These are phyloP conservation scores for Trinorchestia longiramus DNA, from an alignment of 1,140 invertebrate species.

Conservation along the genomic window DNA sequence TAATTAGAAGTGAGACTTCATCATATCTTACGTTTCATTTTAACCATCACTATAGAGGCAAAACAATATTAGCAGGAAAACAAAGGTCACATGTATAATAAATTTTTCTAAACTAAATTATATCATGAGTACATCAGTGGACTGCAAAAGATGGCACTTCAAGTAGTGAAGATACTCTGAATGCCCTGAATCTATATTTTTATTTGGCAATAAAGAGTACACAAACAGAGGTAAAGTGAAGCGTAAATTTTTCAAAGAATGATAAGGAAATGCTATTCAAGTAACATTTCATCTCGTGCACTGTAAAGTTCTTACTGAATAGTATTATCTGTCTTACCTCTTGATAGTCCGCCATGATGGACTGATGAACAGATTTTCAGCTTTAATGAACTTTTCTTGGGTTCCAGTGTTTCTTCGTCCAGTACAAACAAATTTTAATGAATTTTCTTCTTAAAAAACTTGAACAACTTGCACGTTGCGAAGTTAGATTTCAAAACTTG, in stretches of 20 bases:
- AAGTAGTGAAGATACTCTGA: not conserved
- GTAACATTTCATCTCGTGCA: not conserved
- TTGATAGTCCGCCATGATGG: not conserved
- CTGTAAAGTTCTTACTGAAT: not conserved
- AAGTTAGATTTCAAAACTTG: not conserved
- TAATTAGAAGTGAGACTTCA: not conserved
- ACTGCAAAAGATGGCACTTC: not conserved
- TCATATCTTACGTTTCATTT: not conserved
- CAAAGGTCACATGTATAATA: not conserved
- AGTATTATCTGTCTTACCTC: not conserved
- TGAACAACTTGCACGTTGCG: not conserved
- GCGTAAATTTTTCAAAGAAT: too few relatives aligned
- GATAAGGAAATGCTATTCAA: not conserved
- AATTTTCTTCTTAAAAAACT: not conserved
- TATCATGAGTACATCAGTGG: not conserved
- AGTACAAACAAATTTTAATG: not conserved
- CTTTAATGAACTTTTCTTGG: not conserved
- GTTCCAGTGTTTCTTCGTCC: not conserved
- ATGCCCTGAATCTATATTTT: not conserved
- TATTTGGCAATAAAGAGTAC: too few relatives aligned
- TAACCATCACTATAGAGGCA: not conserved
- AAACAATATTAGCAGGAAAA: not conserved
- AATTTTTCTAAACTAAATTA: not conserved
- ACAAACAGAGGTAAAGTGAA: too few relatives aligned
- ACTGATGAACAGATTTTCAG: not conserved